A percentile compares a stretch with the other conserved stretches of the same genome.
These are phyloP conservation scores for Oostethus manadensis DNA, from an alignment of 2,113 vertebrate species.

Conservation along the genomic window DNA sequence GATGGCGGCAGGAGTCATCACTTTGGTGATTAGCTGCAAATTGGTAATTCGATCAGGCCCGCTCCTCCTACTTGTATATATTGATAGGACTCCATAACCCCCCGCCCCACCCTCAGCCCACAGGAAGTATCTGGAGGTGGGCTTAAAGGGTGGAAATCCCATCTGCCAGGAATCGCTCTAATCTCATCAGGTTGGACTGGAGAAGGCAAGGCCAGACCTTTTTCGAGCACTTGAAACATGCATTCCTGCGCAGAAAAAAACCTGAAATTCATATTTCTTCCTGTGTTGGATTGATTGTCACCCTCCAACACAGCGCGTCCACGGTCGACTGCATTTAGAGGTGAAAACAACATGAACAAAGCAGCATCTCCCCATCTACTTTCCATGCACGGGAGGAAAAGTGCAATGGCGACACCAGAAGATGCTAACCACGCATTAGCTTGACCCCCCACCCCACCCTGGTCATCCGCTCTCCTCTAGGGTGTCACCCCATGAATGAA, in stretches of 20 bases:
- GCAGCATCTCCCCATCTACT: no score
- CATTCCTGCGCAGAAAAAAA: constrained; percentile 42
- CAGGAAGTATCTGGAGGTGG: constrained; percentile 12
- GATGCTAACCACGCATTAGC: neutral
- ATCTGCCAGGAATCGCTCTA: constrained; percentile 67
- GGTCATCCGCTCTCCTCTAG: constrained; percentile 38
- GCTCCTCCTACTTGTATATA: constrained; percentile 64
- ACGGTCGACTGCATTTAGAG: no score
- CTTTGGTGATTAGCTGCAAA: constrained; percentile 66
- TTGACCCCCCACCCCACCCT: constrained; percentile 23
- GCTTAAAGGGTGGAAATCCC: constrained; percentile 43
- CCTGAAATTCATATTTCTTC: constrained; percentile 36
- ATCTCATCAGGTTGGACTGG: constrained; percentile 67
- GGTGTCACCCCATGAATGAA: constrained; percentile 58
- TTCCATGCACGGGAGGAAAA: no score
- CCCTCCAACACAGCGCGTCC: no score
- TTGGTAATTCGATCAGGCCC: constrained; percentile 69
- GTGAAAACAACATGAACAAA: no score
- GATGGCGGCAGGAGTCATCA: constrained; percentile 61
- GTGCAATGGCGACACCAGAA: no score
- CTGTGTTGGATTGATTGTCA: no score
- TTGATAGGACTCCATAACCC: constrained; percentile 59
- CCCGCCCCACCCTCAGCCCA: constrained; percentile 47
- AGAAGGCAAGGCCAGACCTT: constrained; percentile 33
- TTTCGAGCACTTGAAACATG: no score